Percentiles rank a stretch among this genome's conserved stretches.
Evolutionary conservation across 2,888 invertebrate genomes (phyloP).

Genomic region (Cephus nigrinus): DNA sequence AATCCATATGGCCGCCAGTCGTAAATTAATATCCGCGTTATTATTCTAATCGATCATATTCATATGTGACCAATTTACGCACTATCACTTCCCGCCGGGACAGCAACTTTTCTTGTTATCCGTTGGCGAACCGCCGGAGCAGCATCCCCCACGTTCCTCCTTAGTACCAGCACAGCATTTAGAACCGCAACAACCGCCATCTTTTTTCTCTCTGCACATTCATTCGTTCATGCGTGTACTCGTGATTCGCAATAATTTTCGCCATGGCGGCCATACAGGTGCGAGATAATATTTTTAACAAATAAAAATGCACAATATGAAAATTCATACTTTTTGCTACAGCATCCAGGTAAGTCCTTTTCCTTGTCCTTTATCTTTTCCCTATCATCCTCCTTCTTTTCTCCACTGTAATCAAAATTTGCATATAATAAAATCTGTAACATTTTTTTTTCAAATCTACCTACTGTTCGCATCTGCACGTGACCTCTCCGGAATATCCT

Average conservation of each 20-base stretch:
- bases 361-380: conserved; percentile 30
- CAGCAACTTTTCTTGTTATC: conserved; percentile 27
- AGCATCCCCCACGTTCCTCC: conserved; percentile 44
- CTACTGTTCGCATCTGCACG: conserved; percentile 47
- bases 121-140: conserved; percentile 27
- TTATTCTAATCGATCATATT: neutral
- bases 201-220: conserved; percentile 48
- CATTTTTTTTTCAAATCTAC: neutral
- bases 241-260: conserved; percentile 11
- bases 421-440: neutral
- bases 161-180: conserved; percentile 46
- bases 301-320: neutral
- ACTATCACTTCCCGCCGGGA: neutral
- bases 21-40: neutral
- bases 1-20: neutral
- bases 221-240: conserved; percentile 23
- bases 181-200: conserved; percentile 47
- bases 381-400: conserved; percentile 38
- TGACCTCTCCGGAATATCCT: conserved; percentile 52
- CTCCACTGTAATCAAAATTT: conserved; percentile 29
- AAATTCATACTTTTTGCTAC: conserved; percentile 45
- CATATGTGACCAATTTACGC: neutral
- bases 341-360: conserved; percentile 45
- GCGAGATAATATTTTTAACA: neutral
- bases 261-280: conserved; percentile 34